These are phyloP conservation scores for Phrynocephalus vlangalii DNA, from an alignment of 2,797 vertebrate genomes.

Conservation along the genomic window DNA sequence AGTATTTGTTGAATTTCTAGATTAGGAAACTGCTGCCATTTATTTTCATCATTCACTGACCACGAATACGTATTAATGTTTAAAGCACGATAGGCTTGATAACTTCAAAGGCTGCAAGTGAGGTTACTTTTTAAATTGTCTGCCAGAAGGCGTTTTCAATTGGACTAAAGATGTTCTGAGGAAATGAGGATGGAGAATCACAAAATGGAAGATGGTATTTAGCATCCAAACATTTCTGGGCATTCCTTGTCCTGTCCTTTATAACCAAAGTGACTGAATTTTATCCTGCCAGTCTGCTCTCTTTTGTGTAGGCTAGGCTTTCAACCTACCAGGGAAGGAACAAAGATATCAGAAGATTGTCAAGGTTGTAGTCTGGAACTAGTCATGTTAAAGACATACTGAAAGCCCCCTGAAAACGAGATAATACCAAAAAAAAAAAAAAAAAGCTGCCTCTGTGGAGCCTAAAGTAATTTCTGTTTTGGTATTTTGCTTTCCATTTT, in stretches of 20 bases:
- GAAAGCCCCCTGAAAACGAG: background rate
- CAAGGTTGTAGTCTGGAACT: constrained; percentile 4
- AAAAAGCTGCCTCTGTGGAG: background rate
- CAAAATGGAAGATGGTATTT: constrained; percentile 37
- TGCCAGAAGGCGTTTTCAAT: constrained; percentile 43
- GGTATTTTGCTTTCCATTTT: constrained; percentile 23
- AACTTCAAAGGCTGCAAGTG: constrained; percentile 53
- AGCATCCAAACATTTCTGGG: constrained; percentile 8
- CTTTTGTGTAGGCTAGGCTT: constrained; percentile 25
- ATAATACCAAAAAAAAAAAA: background rate
- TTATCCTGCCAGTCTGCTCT: constrained; percentile 10
- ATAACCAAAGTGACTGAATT: constrained; percentile 39
- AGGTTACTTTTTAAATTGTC: constrained; percentile 35
- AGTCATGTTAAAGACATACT: constrained; percentile 18
- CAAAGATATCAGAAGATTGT: background rate
- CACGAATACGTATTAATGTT: constrained; percentile 51
- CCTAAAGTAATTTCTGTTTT: constrained; percentile 10
- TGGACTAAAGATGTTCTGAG: constrained; percentile 27
- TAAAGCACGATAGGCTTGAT: constrained; percentile 59
- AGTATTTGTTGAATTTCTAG: constrained; percentile 58
- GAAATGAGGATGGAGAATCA: constrained; percentile 46
- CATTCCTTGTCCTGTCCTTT: constrained; percentile 34
- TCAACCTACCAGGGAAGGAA: background rate
- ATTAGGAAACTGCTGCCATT: constrained; percentile 61
- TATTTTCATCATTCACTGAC: constrained; percentile 62